Evolutionary conservation across 2,797 vertebrate species (phyloP), one percentile per base, ranked within the genome.

Genomic region (Hippopotamyrus pictus): DNA sequence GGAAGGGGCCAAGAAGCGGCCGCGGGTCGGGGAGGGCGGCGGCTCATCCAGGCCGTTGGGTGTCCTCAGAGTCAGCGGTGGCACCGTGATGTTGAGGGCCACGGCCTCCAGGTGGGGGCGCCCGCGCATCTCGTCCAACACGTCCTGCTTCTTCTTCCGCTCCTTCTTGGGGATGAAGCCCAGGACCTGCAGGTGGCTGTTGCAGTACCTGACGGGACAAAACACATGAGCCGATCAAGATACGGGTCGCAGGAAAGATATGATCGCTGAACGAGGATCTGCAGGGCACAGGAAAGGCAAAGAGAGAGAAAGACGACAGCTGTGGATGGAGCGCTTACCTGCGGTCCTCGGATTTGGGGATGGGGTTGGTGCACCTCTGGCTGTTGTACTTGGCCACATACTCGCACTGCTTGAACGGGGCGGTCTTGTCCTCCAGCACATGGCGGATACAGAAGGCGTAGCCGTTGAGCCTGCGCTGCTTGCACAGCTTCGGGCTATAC

Each of bases 351-450:
- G 99, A 97, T 94, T 99, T 99, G 86, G 99, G 99, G 95, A 99
- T 99, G 94, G 99, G 99, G 93, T 99, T 99, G 95, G 98, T 99
- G 96, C 99, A 99, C 93, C 98, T 97, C 90, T 99, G 99, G 96
- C 98, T 99, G 96, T 99, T 99, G 94, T 99, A 99, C 96, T 99
- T 99, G 94, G 99, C 98, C 97, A 99, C 99, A 98, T 99, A 99
- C 97, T 99, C 98, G 97, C 99, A 99, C 97, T 99, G 99, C 96
- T 99, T 99, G 97, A 99, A 99, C 93, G 99, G 99, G 92, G 99
- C 99, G 3, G 98, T 99, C 96, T 99, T 99, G 94, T 99, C 99
- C 96, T 99, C 99, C 96, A 99, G 96, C 95, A 99, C 99, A 93
- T 99, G 99, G 91, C 99, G 97, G 94, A 99, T 99, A 94, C 99